Evolutionary conservation across 1,140 invertebrate species (phyloP), one percentile per base, ranked within the genome.

Genomic region (Phymorhynchus buccinoides): DNA sequence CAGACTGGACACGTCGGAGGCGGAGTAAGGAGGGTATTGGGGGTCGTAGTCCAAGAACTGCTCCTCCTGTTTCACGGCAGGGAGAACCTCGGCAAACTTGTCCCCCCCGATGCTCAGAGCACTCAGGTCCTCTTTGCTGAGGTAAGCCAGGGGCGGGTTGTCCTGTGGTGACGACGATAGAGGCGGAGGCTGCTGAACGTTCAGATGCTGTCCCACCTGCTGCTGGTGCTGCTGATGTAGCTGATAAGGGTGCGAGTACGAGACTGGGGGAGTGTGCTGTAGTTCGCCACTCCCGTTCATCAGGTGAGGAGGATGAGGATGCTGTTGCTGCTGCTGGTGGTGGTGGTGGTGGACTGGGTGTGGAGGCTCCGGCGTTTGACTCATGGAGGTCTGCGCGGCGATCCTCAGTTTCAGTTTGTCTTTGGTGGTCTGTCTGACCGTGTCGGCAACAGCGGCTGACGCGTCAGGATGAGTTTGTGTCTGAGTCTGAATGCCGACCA

Each of bases 391-490:
- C 66, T 83, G 81, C 48, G 80, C 52, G 42, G 78, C 78, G 2
- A 83, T 73, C 22, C 66, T 56, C 81, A 73, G 81, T 30, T 71
- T 83, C 56, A 83, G 62, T 44, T 83, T 83, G 27, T 83, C 81
- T 42, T 83, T 83, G 35, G 81, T 83, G 32, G 81, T 71, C 81
- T 83, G 81, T 66, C 44, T 83, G 56, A 83, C 81, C 4, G 81
- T 14, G 16, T 83, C 81, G 37, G 52, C 27, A 12, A 42, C 32
- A n/a, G 41, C 62, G 1, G 85, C 84, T 35, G 85, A 80, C 66
- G 78, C 84, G 37, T 87, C 84, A 9, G 87, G 87, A 42, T 87
- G 82, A 75, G 80, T 85, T 30, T 87, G 86, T 6, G 73, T 83
- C n/a, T 73, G 73, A 16, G 84, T 35, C 22, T 83, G 85, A 56